These are phyloP conservation scores for Tenthredo amoena DNA, from an alignment of 2,888 invertebrate genomes.

Conservation along the genomic window DNA sequence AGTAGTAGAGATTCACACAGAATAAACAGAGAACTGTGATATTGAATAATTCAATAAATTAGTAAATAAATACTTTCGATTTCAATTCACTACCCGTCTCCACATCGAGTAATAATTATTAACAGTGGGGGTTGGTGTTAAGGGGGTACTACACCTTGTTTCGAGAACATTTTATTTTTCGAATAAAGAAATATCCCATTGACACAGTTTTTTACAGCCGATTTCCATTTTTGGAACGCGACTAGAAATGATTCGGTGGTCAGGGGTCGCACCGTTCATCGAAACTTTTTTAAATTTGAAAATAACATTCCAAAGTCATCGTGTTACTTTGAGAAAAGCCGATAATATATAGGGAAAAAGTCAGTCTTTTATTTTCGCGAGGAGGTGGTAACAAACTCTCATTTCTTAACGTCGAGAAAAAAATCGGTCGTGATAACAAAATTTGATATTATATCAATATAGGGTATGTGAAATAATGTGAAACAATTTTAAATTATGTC, in stretches of 20 bases:
- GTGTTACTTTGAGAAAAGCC: too few species aligned
- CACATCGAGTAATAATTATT: background rate
- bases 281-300: background rate
- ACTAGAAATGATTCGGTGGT: background rate
- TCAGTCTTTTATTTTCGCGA: too few species aligned
- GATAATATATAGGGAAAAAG: too few species aligned
- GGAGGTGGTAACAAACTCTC: too few species aligned
- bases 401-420: too few species aligned
- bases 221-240: background rate
- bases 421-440: too few species aligned
- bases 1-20: conserved; percentile 65
- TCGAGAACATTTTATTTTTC: too few species aligned
- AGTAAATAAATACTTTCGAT: conserved; percentile 40
- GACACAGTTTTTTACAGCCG: background rate
- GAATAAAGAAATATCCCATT: background rate
- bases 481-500: too few species aligned
- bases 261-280: background rate
- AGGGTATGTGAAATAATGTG: too few species aligned
- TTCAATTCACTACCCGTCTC: background rate
- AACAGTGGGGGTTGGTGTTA: background rate
- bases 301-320: too few species aligned
- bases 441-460: too few species aligned
- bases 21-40: conserved; percentile 58
- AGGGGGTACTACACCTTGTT: background rate
- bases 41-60: conserved; percentile 54